These are phyloP conservation scores for Ophion obscuratus DNA, from an alignment of 2,888 invertebrate species.

Conservation along the genomic window DNA sequence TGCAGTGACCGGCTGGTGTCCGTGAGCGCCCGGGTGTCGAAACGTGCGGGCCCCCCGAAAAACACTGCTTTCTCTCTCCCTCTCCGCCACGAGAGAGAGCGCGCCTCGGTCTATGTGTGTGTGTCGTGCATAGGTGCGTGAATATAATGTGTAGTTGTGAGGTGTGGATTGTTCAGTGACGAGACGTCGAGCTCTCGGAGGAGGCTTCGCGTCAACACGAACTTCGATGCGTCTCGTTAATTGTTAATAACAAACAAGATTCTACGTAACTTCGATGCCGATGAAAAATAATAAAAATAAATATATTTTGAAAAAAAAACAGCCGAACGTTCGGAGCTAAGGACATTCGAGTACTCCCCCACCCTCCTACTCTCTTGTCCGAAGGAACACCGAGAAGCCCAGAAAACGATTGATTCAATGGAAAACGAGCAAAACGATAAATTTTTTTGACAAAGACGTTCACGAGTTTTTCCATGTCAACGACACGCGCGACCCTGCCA, in stretches of 20 bases:
- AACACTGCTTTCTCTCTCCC: slow-evolving; percentile 48
- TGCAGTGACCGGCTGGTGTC: slow-evolving; percentile 80
- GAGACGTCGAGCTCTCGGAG: slow-evolving; percentile 33
- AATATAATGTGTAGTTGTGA: slow-evolving; percentile 25
- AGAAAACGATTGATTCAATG: neutral
- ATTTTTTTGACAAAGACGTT: slow-evolving; percentile 51
- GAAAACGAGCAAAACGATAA: neutral
- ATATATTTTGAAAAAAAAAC: slow-evolving; percentile 15
- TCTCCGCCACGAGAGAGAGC: slow-evolving; percentile 35
- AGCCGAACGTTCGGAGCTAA: neutral
- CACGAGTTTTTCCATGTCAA: slow-evolving; percentile 79
- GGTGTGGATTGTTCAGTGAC: slow-evolving; percentile 43
- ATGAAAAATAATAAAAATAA: slow-evolving; percentile 25
- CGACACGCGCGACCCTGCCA: slow-evolving; percentile 78
- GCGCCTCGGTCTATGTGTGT: slow-evolving; percentile 14
- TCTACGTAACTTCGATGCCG: slow-evolving; percentile 18
- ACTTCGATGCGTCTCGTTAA: slow-evolving; percentile 25
- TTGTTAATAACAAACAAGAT: slow-evolving; percentile 36
- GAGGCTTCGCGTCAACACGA: slow-evolving; percentile 46
- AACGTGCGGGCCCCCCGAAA: slow-evolving; percentile 68
- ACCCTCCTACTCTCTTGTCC: neutral
- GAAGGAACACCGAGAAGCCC: slow-evolving; percentile 10
- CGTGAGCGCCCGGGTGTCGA: slow-evolving; percentile 73
- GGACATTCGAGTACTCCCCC: neutral
- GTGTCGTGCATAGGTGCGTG: slow-evolving; percentile 34